Evolutionary conservation across 1,140 invertebrate genomes (phyloP), one percentile per base, ranked within the genome.

Genomic region (Eubasilissa regina): DNA sequence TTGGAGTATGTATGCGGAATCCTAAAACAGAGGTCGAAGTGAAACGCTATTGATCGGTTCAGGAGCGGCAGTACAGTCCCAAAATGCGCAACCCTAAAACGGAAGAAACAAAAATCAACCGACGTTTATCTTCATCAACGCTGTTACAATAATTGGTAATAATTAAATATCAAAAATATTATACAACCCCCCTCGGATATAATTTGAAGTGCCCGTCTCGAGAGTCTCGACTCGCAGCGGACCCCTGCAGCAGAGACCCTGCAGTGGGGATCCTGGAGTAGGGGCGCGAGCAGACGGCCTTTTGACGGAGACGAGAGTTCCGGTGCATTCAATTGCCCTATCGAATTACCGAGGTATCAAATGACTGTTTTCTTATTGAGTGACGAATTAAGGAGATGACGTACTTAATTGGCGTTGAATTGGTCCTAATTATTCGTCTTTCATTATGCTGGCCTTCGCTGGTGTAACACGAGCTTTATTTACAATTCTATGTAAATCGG

Each of bases 311-410:
- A 19, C n/a, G 60, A 25, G 21, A 21, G 19, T 25, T 64, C 60
- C 60, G 60, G 60, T 64, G 60, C 25, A 43, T 64, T 64, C 21
- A 43, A 64, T 64, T 64, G 60, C 60, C 60, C 60, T 64, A 64
- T 64, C 60, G 4, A 64, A 35, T 64, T 64, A 64, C 60, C 11
- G 21, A 12, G 60, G 60, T 64, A 64, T 64, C 60, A 43, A n/a
- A 43, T 64, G 9, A 64, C 60, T 43, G 60, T 64, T 43, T 25
- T 64, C 21, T 58, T 64, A 64, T 64, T n/a, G 60, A 64, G 60
- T 43, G 21, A 64, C 60, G 60, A 64, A 64, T 43, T 64, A 64
- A 43, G 25, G 60, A 64, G 60, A 64, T 64, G 60, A 43, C 60
- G 35, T 25, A 13, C 19, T 64, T 64, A 64, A 64, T 64, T 64